Evolutionary conservation across 2,113 vertebrate genomes (phyloP).

Genomic region (Paralichthys olivaceus): DNA sequence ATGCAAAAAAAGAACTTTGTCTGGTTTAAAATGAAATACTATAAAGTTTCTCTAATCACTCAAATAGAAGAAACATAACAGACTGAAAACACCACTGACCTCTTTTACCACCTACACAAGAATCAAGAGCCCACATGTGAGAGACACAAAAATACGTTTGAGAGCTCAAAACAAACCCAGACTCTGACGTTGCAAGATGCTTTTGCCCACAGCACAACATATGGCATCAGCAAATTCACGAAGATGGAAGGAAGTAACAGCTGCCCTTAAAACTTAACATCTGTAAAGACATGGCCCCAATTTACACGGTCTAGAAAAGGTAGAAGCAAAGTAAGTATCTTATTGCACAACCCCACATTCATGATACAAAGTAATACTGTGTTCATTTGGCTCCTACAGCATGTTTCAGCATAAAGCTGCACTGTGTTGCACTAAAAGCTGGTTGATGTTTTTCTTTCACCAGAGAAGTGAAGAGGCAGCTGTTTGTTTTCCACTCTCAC

Average conservation of each 20-base stretch:
- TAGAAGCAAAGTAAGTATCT: neutral
- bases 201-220: conserved; percentile 1
- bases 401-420: no score
- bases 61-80: neutral
- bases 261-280: neutral
- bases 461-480: neutral
- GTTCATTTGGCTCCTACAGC: no score
- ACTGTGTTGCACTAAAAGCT: no score
- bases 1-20: no score
- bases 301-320: neutral
- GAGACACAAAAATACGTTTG: neutral
- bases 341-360: neutral
- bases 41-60: no score
- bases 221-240: neutral
- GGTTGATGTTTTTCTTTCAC: neutral
- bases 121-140: neutral
- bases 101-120: neutral
- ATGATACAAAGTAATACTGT: neutral
- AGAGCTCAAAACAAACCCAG: neutral
- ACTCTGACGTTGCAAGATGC: neutral
- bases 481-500: conserved; percentile 8
- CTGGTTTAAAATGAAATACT: no score
- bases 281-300: neutral
- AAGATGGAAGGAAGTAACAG: neutral
- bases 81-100: neutral